phyloP scores from a whole-genome alignment of 2,113 vertebrate genomes.

The Thymallus thymallus region DNA sequence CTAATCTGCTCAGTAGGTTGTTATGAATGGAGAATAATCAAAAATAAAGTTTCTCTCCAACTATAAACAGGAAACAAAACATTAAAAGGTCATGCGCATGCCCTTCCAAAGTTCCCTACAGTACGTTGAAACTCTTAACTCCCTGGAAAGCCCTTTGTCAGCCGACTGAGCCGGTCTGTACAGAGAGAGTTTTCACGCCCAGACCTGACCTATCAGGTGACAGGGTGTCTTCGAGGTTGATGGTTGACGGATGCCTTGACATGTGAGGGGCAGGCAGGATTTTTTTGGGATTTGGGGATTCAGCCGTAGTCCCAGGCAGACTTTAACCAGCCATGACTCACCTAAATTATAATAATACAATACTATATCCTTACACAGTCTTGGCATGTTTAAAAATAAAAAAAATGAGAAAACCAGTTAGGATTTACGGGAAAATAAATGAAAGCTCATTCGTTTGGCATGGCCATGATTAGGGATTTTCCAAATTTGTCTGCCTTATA shows the following conservation, averaged over 20 bases:
- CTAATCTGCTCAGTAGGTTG: too few relatives aligned
- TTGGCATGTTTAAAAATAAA: not conserved
- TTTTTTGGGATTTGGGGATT: too few relatives aligned
- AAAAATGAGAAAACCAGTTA: not conserved
- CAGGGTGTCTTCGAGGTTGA: not conserved
- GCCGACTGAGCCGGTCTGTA: not conserved
- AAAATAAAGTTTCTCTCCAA: too few relatives aligned
- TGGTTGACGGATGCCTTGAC: not conserved
- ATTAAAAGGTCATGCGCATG: not conserved
- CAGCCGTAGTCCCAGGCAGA: too few relatives aligned
- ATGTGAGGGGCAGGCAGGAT: not conserved
- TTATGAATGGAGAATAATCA: too few relatives aligned
- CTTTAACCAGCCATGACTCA: too few relatives aligned
- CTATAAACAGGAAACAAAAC: too few relatives aligned
- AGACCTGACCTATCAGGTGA: slow-evolving; percentile 7
- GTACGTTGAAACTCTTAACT: not conserved
- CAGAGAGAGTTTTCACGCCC: slow-evolving; percentile 9
- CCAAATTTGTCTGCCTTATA: not conserved
- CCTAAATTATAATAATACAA: too few relatives aligned
- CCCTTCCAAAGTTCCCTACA: not conserved
- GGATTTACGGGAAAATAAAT: not conserved
- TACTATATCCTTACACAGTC: too few relatives aligned
- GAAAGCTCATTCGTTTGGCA: not conserved
- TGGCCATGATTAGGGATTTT: not conserved
- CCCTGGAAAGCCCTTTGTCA: not conserved